Base-by-base conservation (phyloP, 1,140 invertebrate species). In the Pogonomyrmex barbatus region DNA sequence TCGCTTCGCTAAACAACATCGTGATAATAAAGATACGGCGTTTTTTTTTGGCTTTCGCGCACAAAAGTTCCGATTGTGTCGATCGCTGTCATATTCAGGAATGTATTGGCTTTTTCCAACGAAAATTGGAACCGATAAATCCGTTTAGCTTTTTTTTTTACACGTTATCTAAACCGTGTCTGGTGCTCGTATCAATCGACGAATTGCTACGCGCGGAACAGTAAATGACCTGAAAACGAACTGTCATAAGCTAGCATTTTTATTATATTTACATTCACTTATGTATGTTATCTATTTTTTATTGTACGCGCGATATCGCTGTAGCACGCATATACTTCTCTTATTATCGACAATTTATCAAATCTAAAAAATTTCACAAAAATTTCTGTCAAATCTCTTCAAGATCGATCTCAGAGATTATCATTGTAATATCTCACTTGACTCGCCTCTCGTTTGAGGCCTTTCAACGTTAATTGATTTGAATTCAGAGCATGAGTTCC, bases 161-260 rank as follows among this genome's bases (percentile, higher is more conserved):
- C 42, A 54, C 54, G 79, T 82, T 73, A 82, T 82, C 79, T 36
- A 60, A 73, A 47, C 79, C 50, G 52, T 47, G 54, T 73, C 67
- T 60, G 79, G 5, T 33, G 30, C 52, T 58, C 24, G 9, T 60
- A 73, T 75, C 68, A 83, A 73, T 83, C 54, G 68, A 75, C 50
- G 54, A 60, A 75, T 33, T 33, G 79, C 54, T 56, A 42, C 52
- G 68, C 79, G 17, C 8, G 54, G 42, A 24, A 50, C 56, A 12
- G 42, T 75, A 62, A 83, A 75, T 58, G 52, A 83, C 33, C 56
- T 60, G 42, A 75, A 83, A 83, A 75, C 68, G 47, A 60, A 83
- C 42, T 47, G 68, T 50, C 67, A 39, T 47, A 45, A 6, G n/a
- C 30, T 39, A 10, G 54, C 42, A 14, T 36, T 83, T 73, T 73